phyloP scores from a whole-genome alignment of 1,140 invertebrate species.

The Magallana angulata region DNA sequence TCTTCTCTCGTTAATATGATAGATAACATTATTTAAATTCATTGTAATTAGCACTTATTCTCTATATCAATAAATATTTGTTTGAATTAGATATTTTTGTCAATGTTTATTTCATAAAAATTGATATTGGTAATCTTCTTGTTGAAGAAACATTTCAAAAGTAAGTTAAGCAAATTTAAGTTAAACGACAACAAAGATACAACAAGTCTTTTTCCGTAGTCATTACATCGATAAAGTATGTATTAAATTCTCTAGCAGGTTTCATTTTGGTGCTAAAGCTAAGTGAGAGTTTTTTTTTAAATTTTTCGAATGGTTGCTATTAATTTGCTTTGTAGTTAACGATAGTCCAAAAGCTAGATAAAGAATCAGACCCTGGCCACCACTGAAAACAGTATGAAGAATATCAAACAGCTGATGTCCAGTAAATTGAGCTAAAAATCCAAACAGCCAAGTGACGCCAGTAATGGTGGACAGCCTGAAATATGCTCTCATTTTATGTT shows the following conservation, averaged over 20 bases:
- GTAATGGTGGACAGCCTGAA: conserved; percentile 7
- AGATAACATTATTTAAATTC: too few species aligned
- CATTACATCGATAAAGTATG: too few species aligned
- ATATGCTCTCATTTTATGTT: neutral
- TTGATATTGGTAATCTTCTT: too few species aligned
- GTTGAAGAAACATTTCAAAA: too few species aligned
- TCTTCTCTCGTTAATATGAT: too few species aligned
- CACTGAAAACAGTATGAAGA: conserved; percentile 6
- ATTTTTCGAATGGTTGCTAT: neutral
- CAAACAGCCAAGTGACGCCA: neutral
- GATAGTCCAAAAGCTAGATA: neutral
- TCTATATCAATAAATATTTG: too few species aligned
- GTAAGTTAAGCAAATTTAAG: too few species aligned
- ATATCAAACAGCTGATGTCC: neutral
- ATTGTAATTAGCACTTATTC: too few species aligned
- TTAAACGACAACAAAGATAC: too few species aligned
- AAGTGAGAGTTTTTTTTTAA: neutral
- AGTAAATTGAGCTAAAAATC: neutral
- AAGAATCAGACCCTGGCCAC: neutral
- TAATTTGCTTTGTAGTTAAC: neutral
- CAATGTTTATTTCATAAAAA: too few species aligned
- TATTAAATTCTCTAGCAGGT: neutral
- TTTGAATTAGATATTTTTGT: too few species aligned
- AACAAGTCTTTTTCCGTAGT: too few species aligned
- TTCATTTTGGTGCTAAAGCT: neutral